Evolutionary conservation across 1,140 invertebrate species (phyloP).

Genomic region (Zaprionus ghesquierei): DNA sequence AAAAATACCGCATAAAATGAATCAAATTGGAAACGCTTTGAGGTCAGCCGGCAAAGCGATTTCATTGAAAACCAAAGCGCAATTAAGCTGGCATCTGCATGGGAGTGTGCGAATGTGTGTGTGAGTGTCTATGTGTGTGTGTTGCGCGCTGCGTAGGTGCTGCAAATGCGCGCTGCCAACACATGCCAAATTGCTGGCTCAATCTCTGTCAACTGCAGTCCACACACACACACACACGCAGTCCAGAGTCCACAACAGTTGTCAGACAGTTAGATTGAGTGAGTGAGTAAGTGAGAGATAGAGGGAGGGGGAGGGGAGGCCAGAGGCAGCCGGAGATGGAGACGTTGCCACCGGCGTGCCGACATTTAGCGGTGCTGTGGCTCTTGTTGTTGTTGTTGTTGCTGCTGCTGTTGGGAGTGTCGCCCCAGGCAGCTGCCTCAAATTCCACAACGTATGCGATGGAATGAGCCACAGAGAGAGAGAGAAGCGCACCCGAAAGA

Average conservation of each 20-base stretch:
- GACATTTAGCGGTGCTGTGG: constrained; percentile 21
- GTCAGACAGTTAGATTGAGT: neutral
- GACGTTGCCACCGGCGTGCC: constrained; percentile 24
- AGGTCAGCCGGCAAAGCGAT: constrained; percentile 31
- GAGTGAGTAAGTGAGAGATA: neutral
- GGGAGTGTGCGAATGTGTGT: neutral
- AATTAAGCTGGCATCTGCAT: constrained; percentile 16
- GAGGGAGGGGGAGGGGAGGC: too few species aligned
- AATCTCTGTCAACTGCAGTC: constrained; percentile 25
- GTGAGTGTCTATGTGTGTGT: neutral
- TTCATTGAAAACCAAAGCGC: constrained; percentile 25
- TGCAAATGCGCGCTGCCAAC: constrained; percentile 14
- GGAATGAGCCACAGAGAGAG: constrained; percentile 3
- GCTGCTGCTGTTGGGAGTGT: constrained; percentile 55
- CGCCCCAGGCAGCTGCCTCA: constrained; percentile 59
- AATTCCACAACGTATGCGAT: constrained; percentile 64
- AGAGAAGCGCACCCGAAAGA: constrained; percentile 23
- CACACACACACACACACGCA: neutral
- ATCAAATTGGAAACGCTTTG: constrained; percentile 54
- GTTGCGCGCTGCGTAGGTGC: constrained; percentile 11
- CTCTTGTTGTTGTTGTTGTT: constrained; percentile 4
- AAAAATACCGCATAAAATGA: constrained; percentile 27
- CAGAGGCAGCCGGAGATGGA: constrained; percentile 3
- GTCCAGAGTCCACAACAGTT: constrained; percentile 1
- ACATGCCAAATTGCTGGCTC: constrained; percentile 30